Conservation (phyloP, 2,888 invertebrate species). For the Aproaerema taeniolella region DNA sequence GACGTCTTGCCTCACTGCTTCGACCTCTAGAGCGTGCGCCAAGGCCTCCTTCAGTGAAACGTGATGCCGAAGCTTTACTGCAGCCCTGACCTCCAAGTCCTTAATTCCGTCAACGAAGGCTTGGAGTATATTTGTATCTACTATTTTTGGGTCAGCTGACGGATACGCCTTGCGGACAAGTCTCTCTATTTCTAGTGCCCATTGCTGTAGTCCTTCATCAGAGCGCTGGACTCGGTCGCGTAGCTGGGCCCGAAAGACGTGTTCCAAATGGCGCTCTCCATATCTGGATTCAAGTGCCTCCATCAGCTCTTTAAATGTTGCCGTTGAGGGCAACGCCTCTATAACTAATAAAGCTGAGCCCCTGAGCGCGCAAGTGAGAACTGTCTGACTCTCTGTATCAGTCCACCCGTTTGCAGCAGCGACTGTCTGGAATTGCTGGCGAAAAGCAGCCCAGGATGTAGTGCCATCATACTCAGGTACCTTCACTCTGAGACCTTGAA, state of each 20-base stretch:
- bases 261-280: constrained; percentile 10
- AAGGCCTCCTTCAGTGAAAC: neutral
- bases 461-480: neutral
- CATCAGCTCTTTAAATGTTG: neutral
- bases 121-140: neutral
- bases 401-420: neutral
- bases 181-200: neutral
- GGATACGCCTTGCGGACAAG: neutral
- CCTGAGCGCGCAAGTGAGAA: neutral
- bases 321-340: neutral
- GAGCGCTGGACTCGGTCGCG: constrained; percentile 6
- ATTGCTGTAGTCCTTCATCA: neutral
- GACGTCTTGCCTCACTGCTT: neutral
- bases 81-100: neutral
- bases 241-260: constrained; percentile 11
- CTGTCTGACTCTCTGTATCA: neutral
- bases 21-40: neutral
- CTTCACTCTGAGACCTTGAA: neutral
- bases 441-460: neutral
- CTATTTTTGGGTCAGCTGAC: neutral
- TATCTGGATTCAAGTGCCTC: constrained; percentile 9
- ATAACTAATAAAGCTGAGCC: neutral
- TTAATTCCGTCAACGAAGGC: constrained; percentile 1
- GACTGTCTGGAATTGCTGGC: neutral
- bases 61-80: neutral